These are phyloP conservation scores for Smittia sp. DNA, from an alignment of 2,888 invertebrate species.

Conservation along the genomic window DNA sequence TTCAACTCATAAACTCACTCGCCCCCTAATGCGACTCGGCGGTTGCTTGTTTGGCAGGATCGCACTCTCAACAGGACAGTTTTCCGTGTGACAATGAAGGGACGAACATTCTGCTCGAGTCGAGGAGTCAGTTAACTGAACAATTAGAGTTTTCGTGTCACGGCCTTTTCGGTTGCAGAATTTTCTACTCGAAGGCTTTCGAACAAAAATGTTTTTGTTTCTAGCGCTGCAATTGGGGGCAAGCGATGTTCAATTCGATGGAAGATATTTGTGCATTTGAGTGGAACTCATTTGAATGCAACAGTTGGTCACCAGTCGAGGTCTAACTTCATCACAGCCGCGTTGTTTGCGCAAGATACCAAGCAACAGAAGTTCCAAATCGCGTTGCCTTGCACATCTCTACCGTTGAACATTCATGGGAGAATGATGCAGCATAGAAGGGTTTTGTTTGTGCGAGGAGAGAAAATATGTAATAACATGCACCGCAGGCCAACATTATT, in stretches of 20 bases:
- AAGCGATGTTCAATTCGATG: constrained; percentile 30
- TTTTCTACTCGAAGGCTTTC: constrained; percentile 1
- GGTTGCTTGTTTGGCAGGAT: constrained; percentile 23
- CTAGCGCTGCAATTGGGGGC: not conserved
- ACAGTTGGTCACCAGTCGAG: constrained; percentile 21
- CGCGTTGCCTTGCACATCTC: not conserved
- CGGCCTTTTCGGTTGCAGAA: constrained; percentile 14
- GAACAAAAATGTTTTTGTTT: constrained; percentile 30
- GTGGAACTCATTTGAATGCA: constrained; percentile 31
- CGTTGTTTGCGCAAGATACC: not conserved
- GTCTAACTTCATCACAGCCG: no score
- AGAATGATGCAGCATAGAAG: constrained; percentile 11
- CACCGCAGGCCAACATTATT: constrained; percentile 37
- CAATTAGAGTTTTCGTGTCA: not conserved
- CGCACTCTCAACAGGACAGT: constrained; percentile 25
- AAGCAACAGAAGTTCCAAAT: no score
- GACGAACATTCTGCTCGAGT: not conserved
- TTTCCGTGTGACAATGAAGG: not conserved
- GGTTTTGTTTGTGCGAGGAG: not conserved
- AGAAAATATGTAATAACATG: constrained; percentile 37
- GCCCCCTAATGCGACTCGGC: constrained; percentile 9
- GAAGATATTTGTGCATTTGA: constrained; percentile 30
- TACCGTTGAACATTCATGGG: no score
- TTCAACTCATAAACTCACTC: not conserved
- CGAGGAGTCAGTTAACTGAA: not conserved